Evolutionary conservation across 2,888 invertebrate genomes (phyloP).

Genomic region (Calameuta idolon): DNA sequence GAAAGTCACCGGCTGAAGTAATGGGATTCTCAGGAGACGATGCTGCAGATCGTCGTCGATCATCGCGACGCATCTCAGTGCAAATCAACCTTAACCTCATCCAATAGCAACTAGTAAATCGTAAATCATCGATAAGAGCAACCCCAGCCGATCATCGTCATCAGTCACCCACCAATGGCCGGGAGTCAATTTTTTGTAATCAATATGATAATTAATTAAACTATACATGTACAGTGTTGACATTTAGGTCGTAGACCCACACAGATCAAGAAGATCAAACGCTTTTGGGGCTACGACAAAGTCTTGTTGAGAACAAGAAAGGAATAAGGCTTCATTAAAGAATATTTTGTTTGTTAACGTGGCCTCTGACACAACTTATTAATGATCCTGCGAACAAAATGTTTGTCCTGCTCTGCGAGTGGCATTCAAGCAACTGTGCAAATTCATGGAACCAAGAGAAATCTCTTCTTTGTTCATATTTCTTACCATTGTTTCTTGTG

Average conservation of each 20-base stretch:
- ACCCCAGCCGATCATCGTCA: background rate
- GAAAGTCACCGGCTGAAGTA: slow-evolving; percentile 24
- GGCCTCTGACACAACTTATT: too few species aligned
- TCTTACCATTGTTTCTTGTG: too few species aligned
- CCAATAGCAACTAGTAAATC: too few species aligned
- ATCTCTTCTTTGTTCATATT: too few species aligned
- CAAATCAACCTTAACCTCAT: too few species aligned
- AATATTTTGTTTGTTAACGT: slow-evolving; percentile 2
- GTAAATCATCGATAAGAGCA: background rate
- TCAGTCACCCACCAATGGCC: background rate
- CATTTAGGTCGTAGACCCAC: slow-evolving; percentile 1
- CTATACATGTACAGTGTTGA: background rate
- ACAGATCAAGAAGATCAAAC: background rate
- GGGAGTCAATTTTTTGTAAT: background rate
- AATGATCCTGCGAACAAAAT: too few species aligned
- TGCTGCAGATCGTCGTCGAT: background rate
- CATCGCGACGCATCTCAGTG: background rate
- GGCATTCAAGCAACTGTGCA: too few species aligned
- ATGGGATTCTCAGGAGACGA: slow-evolving; percentile 10
- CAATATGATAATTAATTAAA: background rate
- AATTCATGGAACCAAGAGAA: too few species aligned
- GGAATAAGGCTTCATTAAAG: background rate
- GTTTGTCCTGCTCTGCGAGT: too few species aligned
- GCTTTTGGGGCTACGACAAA: background rate
- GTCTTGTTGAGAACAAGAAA: background rate